These are phyloP conservation scores for Cephus pygmeus DNA, from an alignment of 2,888 invertebrate species.

Conservation along the genomic window DNA sequence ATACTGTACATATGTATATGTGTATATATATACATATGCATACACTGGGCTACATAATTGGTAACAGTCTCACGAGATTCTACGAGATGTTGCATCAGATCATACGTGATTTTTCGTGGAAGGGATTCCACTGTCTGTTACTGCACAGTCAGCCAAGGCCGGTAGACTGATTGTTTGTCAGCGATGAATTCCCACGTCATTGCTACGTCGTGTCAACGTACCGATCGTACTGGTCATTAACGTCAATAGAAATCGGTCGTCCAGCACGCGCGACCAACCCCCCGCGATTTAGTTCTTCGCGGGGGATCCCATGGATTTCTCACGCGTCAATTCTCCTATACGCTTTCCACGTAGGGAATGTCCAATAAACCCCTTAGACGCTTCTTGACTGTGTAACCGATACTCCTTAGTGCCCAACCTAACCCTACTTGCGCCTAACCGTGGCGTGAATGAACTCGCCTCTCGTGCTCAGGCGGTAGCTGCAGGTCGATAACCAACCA, in stretches of 20 bases:
- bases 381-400: not conserved
- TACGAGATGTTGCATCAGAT: constrained; percentile 20
- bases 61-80: constrained; percentile 19
- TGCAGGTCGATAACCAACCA: constrained; percentile 3
- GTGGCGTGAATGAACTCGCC: not conserved
- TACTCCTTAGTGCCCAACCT: not conserved
- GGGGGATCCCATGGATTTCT: not conserved
- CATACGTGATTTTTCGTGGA: constrained; percentile 5
- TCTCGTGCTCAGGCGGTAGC: not conserved
- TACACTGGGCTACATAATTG: not conserved
- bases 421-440: not conserved
- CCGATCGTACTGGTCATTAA: not conserved
- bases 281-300: not conserved
- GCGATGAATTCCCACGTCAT: not conserved
- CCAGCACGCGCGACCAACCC: not conserved
- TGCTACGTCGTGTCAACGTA: not conserved
- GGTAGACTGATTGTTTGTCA: not conserved
- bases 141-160: not conserved
- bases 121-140: not conserved
- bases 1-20: not conserved
- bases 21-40: no score
- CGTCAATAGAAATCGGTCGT: not conserved
- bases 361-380: not conserved
- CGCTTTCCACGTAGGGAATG: not conserved
- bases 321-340: not conserved